phyloP scores from a whole-genome alignment of 2,113 vertebrate genomes.

The Galbula dea region DNA sequence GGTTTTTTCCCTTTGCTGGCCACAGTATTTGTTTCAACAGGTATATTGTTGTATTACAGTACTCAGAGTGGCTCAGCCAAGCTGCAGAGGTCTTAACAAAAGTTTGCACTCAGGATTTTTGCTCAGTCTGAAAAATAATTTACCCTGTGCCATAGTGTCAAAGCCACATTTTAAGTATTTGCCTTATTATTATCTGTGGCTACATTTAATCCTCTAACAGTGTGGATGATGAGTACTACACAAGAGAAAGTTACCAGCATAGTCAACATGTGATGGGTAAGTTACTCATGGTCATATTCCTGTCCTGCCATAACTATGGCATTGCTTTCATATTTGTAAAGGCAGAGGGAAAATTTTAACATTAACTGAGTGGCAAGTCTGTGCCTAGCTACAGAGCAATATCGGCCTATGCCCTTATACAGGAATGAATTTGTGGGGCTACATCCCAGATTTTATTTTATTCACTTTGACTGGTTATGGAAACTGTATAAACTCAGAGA shows the following conservation, averaged over 20 bases:
- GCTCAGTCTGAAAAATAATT: background rate
- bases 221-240: background rate
- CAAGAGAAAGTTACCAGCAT: background rate
- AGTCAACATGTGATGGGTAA: background rate
- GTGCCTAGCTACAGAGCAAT: background rate
- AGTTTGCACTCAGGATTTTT: background rate
- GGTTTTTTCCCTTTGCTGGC: background rate
- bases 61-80: background rate
- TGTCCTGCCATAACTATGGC: background rate
- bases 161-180: background rate
- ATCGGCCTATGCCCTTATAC: background rate
- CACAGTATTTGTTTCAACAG: background rate
- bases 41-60: background rate
- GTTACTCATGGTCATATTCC: no score
- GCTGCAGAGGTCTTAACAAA: background rate
- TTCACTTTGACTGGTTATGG: background rate
- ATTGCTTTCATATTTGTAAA: background rate
- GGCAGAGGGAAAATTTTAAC: background rate
- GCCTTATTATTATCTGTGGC: background rate
- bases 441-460: background rate
- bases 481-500: background rate
- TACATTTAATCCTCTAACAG: background rate
- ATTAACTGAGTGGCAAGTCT: background rate
- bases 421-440: background rate
- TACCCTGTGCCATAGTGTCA: background rate